These are phyloP conservation scores for Dichetophora obliterata DNA, from an alignment of 2,888 invertebrate species.

Conservation along the genomic window DNA sequence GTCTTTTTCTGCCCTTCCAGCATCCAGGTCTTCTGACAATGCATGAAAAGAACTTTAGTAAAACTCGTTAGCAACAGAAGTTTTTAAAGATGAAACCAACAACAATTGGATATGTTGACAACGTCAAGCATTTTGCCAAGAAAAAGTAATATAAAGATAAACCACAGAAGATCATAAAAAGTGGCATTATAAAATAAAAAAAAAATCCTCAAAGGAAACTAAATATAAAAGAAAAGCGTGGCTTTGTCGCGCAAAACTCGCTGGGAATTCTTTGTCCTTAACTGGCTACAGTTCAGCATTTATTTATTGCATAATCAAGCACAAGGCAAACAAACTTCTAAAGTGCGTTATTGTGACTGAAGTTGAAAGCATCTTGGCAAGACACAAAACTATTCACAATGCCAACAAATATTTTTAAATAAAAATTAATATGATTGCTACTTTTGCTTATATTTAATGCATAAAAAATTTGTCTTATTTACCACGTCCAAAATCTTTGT, in stretches of 20 bases:
- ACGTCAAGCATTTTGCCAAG: constrained; percentile 2
- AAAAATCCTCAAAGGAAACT: not conserved
- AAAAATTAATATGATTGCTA: no score
- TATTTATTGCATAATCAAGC: constrained; percentile 15
- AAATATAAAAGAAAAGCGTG: not conserved
- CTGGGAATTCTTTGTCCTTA: constrained; percentile 35
- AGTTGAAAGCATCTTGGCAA: not conserved
- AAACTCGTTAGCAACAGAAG: constrained; percentile 14
- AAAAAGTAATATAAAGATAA: not conserved
- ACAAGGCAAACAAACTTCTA: not conserved
- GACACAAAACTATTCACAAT: not conserved
- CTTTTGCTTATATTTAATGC: no score
- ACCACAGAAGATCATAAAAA: not conserved
- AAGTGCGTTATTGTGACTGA: not conserved
- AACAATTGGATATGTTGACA: constrained; percentile 12
- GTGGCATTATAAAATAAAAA: not conserved
- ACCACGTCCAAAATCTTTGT: no score
- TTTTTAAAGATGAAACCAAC: not conserved
- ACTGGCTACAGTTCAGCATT: constrained; percentile 3
- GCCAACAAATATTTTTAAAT: not conserved
- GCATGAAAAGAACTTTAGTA: not conserved
- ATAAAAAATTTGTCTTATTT: not conserved
- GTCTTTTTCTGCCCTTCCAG: not conserved
- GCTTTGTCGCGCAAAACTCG: not conserved
- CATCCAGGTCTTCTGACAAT: not conserved